Evolutionary conservation across 35 echinoderm and acorn worm genomes (phyloP).

Genomic region (Apostichopus californicus): DNA sequence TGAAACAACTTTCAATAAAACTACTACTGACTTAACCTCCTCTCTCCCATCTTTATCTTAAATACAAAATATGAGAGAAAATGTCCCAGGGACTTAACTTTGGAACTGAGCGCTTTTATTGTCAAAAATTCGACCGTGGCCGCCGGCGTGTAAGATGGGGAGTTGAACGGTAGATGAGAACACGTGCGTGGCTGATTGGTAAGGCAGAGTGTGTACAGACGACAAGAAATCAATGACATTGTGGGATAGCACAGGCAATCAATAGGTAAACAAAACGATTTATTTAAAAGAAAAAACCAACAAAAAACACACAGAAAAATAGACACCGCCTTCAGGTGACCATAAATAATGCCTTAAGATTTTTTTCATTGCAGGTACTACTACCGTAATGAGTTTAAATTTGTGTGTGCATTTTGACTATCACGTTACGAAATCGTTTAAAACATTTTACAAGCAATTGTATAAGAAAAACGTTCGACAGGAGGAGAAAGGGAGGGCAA

Average conservation of each 20-base stretch:
- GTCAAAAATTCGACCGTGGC: constrained; percentile 44
- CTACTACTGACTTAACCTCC: constrained; percentile 2
- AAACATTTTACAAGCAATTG: constrained; percentile 12
- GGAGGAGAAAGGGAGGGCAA: background rate
- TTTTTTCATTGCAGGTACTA: background rate
- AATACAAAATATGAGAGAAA: background rate
- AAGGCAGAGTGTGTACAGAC: background rate
- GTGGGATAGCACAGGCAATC: constrained; percentile 21
- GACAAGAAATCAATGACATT: constrained; percentile 34
- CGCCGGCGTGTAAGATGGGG: constrained; percentile 41
- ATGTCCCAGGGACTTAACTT: background rate
- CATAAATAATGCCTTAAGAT: constrained; percentile 37
- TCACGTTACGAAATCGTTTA: constrained; percentile 38
- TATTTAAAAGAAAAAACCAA: background rate
- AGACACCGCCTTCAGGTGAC: constrained; percentile 35
- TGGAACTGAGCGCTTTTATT: constrained; percentile 43
- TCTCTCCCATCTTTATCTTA: background rate
- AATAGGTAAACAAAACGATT: constrained; percentile 48
- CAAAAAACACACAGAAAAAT: background rate
- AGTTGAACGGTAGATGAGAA: constrained; percentile 46
- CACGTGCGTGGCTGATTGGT: constrained; percentile 28
- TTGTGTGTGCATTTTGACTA: constrained; percentile 39
- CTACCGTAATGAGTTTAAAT: constrained; percentile 37
- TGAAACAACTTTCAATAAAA: background rate
- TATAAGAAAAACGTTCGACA: background rate